Evolutionary conservation across 53 echinoderm and acorn worm genomes (phyloP).

Genomic region (Paelopatides confundens): DNA sequence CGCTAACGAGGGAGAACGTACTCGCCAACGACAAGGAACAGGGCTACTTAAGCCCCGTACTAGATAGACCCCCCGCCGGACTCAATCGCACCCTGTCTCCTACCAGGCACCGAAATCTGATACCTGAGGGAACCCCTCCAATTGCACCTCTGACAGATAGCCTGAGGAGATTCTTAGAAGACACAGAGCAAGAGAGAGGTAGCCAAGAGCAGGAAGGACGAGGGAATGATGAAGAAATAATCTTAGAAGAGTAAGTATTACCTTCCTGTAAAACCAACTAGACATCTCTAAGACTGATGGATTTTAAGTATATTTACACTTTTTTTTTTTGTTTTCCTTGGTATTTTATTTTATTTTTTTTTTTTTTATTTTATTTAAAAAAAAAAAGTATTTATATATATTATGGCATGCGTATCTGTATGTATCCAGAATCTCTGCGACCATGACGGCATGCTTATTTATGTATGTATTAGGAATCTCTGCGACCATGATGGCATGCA

Average conservation of each 20-base stretch:
- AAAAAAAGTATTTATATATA: no score
- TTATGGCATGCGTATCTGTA: no score
- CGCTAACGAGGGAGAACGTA: not conserved
- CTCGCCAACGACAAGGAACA: not conserved
- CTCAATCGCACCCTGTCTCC: not conserved
- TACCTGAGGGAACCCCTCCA: conserved; percentile 48
- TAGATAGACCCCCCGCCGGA: conserved; percentile 30
- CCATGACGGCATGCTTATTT: no score
- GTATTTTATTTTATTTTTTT: no score
- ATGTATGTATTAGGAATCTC: no score
- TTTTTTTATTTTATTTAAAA: no score
- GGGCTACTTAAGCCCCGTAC: not conserved
- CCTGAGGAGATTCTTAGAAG: conserved; percentile 24
- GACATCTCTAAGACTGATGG: no score
- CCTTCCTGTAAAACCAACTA: not conserved
- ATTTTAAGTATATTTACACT: no score
- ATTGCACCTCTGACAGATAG: conserved; percentile 44
- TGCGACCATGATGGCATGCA: no score
- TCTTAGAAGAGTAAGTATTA: not conserved
- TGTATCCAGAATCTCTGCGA: no score
- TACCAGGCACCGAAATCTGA: not conserved
- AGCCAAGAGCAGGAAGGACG: not conserved
- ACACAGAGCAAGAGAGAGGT: conserved; percentile 8
- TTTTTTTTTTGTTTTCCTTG: no score
- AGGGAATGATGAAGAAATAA: not conserved